Evolutionary conservation across 2,113 vertebrate genomes (phyloP), one percentile per base, ranked within the genome.

Genomic region (Bubo scandiacus): DNA sequence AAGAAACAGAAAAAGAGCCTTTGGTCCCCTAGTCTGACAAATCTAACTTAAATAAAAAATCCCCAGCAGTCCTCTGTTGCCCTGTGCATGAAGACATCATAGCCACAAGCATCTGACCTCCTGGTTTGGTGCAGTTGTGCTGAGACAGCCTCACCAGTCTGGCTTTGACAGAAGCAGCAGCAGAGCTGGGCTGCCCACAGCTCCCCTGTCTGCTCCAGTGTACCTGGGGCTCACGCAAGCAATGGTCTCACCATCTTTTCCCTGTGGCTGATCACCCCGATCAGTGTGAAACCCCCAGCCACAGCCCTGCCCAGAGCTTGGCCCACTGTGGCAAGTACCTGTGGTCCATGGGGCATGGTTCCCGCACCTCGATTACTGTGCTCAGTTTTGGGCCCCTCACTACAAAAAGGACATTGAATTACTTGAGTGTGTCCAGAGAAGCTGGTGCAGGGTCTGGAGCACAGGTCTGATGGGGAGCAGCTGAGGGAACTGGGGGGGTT

Each of bases 231-330:
- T 83, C 2, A 1, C 17, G 26, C 15, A 13, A 43, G 36, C 15
- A 5, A 8, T 0, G 0, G 6, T 32, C 34, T 54, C 71, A 17
- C 20, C 1, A 2, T 43, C 90, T 29, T 43, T n/a, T 22, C 16
- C 25, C 61, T 0, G 0, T 3, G 45, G 29, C 66, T 5, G 8
- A 11, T 36, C 42, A 2, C 43, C 38, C 34, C 2, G 2, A 8
- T 18, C 32, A 10, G 17, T 5, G 30, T 32, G 51, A 62, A 36
- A 14, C 6, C 34, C 68, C 23, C n/a, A 36, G 49, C 23, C 15
- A 4, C 58, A 63, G 86, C 40, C 47, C 47, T 85, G 63, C 30
- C 42, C 4, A 0, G 32, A 32, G 29, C 65, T 4, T 26, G 29
- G 58, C 47, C 55, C 10, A 0, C 34, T 12, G 3, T 12, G 63